Percentiles rank a stretch among this genome's conserved stretches.
phyloP scores from a whole-genome alignment of 2,888 invertebrate genomes.

The Fragum fragum region DNA sequence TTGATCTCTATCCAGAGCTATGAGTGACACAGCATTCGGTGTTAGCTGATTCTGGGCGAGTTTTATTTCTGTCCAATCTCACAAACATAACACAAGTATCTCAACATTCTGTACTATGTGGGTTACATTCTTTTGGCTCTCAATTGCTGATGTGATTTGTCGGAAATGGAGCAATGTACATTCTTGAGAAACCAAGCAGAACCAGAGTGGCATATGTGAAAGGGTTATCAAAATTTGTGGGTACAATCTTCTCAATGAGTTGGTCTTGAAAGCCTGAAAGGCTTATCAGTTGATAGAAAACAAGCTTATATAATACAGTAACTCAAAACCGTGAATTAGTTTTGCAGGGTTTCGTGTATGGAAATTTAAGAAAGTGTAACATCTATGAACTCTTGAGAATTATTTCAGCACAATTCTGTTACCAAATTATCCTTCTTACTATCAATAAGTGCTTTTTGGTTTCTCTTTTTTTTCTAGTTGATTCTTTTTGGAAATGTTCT shows the following conservation, averaged over 20 bases:
- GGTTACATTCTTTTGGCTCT: not conserved
- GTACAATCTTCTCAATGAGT: constrained; percentile 21
- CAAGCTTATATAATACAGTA: constrained; percentile 19
- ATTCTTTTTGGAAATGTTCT: too few relatives aligned
- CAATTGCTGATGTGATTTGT: constrained; percentile 38
- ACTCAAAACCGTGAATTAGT: not conserved
- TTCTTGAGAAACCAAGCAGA: constrained; percentile 51
- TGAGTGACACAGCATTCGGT: constrained; percentile 24
- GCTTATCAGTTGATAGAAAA: constrained; percentile 46
- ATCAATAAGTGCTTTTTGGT: too few relatives aligned
- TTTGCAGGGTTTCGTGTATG: not conserved
- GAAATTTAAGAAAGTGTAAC: not conserved
- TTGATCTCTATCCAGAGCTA: constrained; percentile 9
- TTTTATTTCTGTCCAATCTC: constrained; percentile 5
- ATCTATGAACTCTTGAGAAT: too few relatives aligned
- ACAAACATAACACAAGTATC: not conserved
- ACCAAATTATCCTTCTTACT: too few relatives aligned
- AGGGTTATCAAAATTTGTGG: constrained; percentile 58
- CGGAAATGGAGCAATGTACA: constrained; percentile 59
- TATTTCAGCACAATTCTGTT: too few relatives aligned
- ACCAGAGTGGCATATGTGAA: constrained; percentile 60
- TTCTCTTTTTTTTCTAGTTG: too few relatives aligned
- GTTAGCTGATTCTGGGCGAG: constrained; percentile 20
- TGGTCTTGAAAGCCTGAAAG: constrained; percentile 29
- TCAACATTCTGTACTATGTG: not conserved